Base-by-base conservation (phyloP, 2,113 vertebrate species). In the Sander lucioperca region DNA sequence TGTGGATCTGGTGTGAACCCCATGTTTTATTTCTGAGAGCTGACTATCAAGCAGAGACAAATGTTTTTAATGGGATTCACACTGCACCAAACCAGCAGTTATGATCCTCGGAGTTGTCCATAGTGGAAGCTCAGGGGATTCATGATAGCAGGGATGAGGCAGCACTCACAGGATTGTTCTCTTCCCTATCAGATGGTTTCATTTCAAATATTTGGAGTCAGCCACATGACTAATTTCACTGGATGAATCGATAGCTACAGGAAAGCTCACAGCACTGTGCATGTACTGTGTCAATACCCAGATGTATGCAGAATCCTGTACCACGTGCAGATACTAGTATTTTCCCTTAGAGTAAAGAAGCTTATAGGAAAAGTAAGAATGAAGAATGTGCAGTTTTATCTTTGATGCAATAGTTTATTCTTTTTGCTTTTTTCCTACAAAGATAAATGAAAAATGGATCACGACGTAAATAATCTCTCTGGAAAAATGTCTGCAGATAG, bases 51-150 rank as follows among this genome's bases (percentile, higher is more conserved):
- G 72, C 66, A 70, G 72, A 82, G 73, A 67, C 30, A 16, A 83
- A 36, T 51, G 61, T 66, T 84, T 84, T 89, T 83, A 86, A 86
- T 86, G 74, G 51, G 54, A 86, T 83, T 89, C 88, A 80, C 79
- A 66, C 54, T 76, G 80, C 77, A 91, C 19, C 53, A 71, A 82
- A 79, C 54, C 58, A 57, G 71, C 86, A 83, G 88, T 63, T 65
- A n/a, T 57, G 80, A 73, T 77, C 85, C 48, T 78, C 59, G 30
- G 51, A 80, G 79, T 47, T 62, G 53, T 83, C 84, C 72, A 77
- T 21, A 50, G 70, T 63, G 64, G 74, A 90, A 56, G 73, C 77
- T 85, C 74, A 12, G 63, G 74, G 85, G 79, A 85, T 72, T 86
- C 69, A 53, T 80, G 79, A 85, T 79, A 69, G 39, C 77, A 63